Base-by-base conservation (phyloP, 2,888 invertebrate species). In the Pheosia tremula region DNA sequence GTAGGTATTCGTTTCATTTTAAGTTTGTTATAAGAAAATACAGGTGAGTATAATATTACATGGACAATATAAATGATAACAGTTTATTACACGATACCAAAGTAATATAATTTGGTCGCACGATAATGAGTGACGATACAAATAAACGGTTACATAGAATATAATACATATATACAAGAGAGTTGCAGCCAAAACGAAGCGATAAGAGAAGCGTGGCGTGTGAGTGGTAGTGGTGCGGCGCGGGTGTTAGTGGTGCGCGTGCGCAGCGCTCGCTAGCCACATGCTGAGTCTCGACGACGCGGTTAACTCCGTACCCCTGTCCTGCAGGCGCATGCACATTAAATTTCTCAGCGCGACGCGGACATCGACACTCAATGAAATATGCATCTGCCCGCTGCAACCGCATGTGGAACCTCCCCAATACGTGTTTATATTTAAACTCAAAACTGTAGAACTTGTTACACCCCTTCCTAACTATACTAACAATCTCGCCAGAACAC, bases 91-190 rank as follows among this genome's bases (percentile, higher is more conserved):
- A 67, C 61, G 63, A 66, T 78, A 80, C 84, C 84, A 86, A 87
- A 86, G 85, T 81, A 71, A 87, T 86, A 84, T 38, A 68, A 85
- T 85, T 86, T 83, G 87, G 85, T 80, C 71, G 72, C 79, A 74
- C 65, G 62, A 59, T 74, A 68, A 68, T 60, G 73, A 66, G 76
- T 72, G 72, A 69, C 61, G 71, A 70, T 64, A 77, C 64, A 71
- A 60, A 69, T 58, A 63, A 62, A 70, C 58, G 58, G 71, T 62
- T 66, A 69, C 74, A 79, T 74, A 80, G 75, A 81, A 73, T 64
- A 77, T 76, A 82, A 74, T 79, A 74, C 75, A 85, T 81, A 84
- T 84, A 87, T 85, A 89, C 82, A 86, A 74, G 71, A 76, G 75
- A 79, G 78, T 72, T 71, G 74, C 71, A 84, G 80, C 74, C 78